These are phyloP conservation scores for Synchiropus splendidus DNA, from an alignment of 2,113 vertebrate species.

Conservation along the genomic window DNA sequence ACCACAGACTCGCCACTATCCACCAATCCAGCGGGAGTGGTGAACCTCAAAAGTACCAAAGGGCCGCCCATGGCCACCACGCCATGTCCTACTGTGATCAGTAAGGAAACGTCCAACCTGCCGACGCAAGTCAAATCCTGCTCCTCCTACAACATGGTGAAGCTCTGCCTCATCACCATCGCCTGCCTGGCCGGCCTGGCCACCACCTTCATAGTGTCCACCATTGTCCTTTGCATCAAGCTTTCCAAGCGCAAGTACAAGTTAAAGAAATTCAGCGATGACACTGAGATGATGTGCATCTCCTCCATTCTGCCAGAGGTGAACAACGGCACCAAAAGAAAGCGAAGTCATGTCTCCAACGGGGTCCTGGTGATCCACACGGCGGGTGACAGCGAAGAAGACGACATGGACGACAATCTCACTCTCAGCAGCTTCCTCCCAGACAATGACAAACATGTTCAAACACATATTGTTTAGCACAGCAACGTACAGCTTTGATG, in stretches of 20 bases:
- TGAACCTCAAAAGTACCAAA: too few relatives aligned
- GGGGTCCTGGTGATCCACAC: conserved; percentile 33
- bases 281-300: conserved; percentile 83
- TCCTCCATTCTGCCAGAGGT: conserved; percentile 71
- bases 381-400: conserved; percentile 41
- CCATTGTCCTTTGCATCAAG: conserved; percentile 67
- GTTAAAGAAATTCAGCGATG: conserved; percentile 14
- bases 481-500: too few relatives aligned
- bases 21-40: too few relatives aligned
- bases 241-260: conserved; percentile 62
- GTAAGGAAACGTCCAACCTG: too few relatives aligned
- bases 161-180: conserved; percentile 71
- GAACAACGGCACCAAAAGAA: conserved; percentile 23
- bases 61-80: too few relatives aligned
- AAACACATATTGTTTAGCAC: not conserved
- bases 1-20: too few relatives aligned
- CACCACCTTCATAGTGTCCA: conserved; percentile 71
- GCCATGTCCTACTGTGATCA: too few relatives aligned
- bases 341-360: conserved; percentile 18
- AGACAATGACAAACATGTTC: conserved; percentile 48
- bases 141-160: conserved; percentile 9
- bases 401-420: conserved; percentile 66
- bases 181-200: conserved; percentile 68
- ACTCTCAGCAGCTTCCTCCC: conserved; percentile 86
- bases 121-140: conserved; percentile 27